phyloP scores from a whole-genome alignment of 35 echinoderm and acorn worm genomes.

The Amphiura filiformis region DNA sequence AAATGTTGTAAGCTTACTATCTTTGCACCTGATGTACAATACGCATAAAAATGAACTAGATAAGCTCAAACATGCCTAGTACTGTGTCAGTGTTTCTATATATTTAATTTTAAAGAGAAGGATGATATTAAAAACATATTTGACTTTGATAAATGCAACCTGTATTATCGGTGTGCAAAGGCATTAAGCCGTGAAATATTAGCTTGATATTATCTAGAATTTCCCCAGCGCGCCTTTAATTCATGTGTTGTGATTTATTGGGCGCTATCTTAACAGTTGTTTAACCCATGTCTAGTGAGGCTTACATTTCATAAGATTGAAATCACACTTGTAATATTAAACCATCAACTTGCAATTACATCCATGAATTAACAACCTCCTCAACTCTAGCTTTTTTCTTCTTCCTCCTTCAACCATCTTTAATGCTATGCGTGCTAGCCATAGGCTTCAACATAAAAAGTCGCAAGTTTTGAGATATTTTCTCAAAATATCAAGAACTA shows the following conservation, averaged over 20 bases:
- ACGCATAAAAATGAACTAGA: background rate
- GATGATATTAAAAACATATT: background rate
- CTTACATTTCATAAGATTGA: slow-evolving; percentile 1
- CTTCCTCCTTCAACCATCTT: background rate
- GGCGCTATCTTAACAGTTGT: background rate
- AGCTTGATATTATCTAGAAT: slow-evolving; percentile 2
- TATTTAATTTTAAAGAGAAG: background rate
- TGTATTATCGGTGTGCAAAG: background rate
- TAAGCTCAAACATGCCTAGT: background rate
- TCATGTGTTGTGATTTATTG: background rate
- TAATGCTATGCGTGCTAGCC: background rate
- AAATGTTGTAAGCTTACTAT: too few relatives aligned
- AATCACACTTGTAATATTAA: slow-evolving; percentile 15
- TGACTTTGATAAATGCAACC: background rate
- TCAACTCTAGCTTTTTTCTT: background rate
- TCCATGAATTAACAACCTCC: background rate
- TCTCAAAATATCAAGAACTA: too few relatives aligned
- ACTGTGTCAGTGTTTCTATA: background rate
- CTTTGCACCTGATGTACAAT: background rate
- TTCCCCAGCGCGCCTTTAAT: background rate
- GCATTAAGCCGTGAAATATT: background rate
- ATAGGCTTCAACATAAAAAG: too few relatives aligned
- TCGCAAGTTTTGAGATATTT: too few relatives aligned
- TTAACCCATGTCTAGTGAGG: background rate
- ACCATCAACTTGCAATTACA: slow-evolving; percentile 4